Percentiles rank a stretch among this genome's conserved stretches.
phyloP scores from a whole-genome alignment of 2,113 vertebrate species.

The Passer domesticus region DNA sequence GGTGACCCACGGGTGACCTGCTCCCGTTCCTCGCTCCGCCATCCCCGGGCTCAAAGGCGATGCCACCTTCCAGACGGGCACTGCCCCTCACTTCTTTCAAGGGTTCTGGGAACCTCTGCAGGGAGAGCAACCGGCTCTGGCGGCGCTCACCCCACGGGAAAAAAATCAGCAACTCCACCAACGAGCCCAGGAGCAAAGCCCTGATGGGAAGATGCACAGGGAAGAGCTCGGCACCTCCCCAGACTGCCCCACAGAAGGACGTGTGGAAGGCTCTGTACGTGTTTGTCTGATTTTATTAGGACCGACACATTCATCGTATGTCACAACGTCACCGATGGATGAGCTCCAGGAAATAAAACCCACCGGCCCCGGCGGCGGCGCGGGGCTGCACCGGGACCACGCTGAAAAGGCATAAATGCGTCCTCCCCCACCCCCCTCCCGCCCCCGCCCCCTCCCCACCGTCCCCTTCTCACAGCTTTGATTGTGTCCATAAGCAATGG shows the following conservation, averaged over 20 bases:
- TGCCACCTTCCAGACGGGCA: neutral
- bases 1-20: neutral
- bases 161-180: accelerated
- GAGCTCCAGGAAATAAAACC: constrained; percentile 32
- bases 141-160: accelerated
- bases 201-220: accelerated
- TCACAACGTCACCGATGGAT: constrained; percentile 66
- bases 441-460: neutral
- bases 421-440: neutral
- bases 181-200: neutral
- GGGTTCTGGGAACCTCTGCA: accelerated
- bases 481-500: constrained; percentile 48
- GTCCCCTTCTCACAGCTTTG: constrained; percentile 25
- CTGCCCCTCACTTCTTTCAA: accelerated
- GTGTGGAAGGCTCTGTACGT: neutral
- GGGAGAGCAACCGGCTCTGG: neutral
- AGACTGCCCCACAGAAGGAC: neutral
- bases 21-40: neutral
- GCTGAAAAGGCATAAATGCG: constrained; percentile 37
- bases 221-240: neutral
- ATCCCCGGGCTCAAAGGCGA: accelerated
- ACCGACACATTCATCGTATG: constrained; percentile 66
- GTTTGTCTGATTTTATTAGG: constrained; percentile 66
- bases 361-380: neutral
- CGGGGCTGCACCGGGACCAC: neutral